phyloP scores from a whole-genome alignment of 2,888 invertebrate genomes.

The Noctua fimbriata region DNA sequence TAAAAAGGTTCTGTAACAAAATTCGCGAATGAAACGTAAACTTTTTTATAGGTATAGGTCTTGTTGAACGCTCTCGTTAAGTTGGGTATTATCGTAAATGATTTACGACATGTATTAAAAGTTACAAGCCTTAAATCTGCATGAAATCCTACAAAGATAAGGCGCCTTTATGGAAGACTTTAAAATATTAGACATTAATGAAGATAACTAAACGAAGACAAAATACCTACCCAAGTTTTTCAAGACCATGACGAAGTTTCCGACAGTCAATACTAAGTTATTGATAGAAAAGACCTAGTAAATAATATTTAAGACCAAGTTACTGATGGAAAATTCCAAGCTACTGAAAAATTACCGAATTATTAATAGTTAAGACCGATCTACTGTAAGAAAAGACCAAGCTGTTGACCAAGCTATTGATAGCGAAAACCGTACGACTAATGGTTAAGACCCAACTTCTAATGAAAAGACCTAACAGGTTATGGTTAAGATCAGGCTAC shows the following conservation, averaged over 20 bases:
- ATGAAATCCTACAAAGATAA: constrained; percentile 8
- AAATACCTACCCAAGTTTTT: too few species aligned
- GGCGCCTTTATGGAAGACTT: not conserved
- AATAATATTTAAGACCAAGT: not conserved
- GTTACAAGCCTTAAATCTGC: constrained; percentile 8
- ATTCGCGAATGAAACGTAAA: constrained; percentile 50
- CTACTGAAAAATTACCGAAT: too few species aligned
- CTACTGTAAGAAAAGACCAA: not conserved
- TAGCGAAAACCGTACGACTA: not conserved
- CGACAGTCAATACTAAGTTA: not conserved
- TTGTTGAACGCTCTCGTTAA: constrained; percentile 33
- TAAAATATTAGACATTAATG: not conserved
- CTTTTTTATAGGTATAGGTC: constrained; percentile 52
- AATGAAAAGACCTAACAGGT: not conserved
- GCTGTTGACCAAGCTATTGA: not conserved
- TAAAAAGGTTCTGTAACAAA: constrained; percentile 34
- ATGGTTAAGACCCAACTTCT: not conserved
- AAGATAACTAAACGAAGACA: not conserved
- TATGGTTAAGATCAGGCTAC: not conserved
- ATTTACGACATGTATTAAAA: constrained; percentile 54
- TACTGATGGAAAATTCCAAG: not conserved
- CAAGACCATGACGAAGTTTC: too few species aligned
- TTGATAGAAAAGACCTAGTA: not conserved
- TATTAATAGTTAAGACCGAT: not conserved
- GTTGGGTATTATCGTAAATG: constrained; percentile 56